Conservation (phyloP, 2,113 vertebrate species). For the Emydocephalus ijimae region DNA sequence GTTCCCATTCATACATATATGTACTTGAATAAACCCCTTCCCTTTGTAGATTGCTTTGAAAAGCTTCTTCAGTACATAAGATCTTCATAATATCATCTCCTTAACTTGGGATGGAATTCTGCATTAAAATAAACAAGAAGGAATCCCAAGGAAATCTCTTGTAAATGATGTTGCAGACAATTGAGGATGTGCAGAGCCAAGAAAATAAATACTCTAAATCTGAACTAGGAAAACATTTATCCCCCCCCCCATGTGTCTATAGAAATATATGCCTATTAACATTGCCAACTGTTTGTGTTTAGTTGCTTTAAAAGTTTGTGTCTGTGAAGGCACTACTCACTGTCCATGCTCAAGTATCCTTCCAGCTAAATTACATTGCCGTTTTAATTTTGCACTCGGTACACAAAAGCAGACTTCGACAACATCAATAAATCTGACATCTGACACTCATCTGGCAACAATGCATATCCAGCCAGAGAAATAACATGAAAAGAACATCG, state of each 20-base stretch:
- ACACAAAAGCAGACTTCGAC: background rate
- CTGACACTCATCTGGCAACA: background rate
- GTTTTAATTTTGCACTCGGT: background rate
- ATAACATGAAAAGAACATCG: slow-evolving; percentile 15
- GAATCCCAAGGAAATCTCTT: background rate
- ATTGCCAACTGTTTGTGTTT: background rate
- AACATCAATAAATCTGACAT: background rate
- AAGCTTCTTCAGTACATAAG: background rate
- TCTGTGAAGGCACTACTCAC: background rate
- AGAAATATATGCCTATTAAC: background rate
- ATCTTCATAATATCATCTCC: background rate
- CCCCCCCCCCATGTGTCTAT: background rate
- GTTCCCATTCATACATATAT: too few relatives aligned
- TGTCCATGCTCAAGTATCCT: background rate
- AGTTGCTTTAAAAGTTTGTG: background rate
- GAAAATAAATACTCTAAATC: background rate
- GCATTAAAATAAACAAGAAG: background rate
- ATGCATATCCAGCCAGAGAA: background rate
- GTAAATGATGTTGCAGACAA: background rate
- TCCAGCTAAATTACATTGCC: background rate
- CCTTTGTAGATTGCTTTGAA: background rate
- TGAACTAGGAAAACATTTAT: slow-evolving; percentile 13
- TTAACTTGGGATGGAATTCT: background rate
- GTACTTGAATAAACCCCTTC: background rate
- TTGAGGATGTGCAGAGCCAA: background rate